phyloP scores from a whole-genome alignment of 1,140 invertebrate genomes.

The Pseudomyrmex cubaensis region DNA sequence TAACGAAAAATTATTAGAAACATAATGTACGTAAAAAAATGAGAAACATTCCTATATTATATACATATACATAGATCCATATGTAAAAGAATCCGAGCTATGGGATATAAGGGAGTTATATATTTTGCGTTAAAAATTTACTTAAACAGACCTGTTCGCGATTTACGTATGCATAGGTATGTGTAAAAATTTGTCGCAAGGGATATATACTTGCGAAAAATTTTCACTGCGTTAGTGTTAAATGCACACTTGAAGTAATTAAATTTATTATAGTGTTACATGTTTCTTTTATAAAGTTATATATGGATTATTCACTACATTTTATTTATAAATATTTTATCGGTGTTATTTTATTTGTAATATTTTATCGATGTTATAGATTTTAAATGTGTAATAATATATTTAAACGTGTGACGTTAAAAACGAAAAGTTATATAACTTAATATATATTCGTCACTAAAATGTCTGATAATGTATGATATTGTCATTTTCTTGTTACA shows the following conservation, averaged over 20 bases:
- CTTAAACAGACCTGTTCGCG: background rate
- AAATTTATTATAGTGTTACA: background rate
- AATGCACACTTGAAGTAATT: background rate
- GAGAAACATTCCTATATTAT: conserved; percentile 56
- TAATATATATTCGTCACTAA: conserved; percentile 2
- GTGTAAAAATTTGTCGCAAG: background rate
- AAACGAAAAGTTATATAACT: background rate
- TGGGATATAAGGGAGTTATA: conserved; percentile 37
- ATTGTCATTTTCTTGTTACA: conserved; percentile 8
- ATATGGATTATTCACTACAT: background rate
- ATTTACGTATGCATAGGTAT: background rate
- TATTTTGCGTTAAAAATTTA: background rate
- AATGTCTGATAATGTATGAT: background rate
- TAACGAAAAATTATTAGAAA: conserved; percentile 19
- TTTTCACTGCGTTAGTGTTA: background rate
- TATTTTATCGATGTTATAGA: conserved; percentile 15
- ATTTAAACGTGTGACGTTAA: background rate
- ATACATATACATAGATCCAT: conserved; percentile 25
- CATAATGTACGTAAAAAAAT: conserved; percentile 43
- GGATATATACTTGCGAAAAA: background rate
- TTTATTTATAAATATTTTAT: conserved; percentile 17
- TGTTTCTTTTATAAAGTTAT: background rate
- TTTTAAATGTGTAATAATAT: background rate
- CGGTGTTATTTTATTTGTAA: conserved; percentile 17
- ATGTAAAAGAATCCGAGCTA: conserved; percentile 21